Evolutionary conservation across 2,797 vertebrate species (phyloP).

Genomic region (Nasua narica): DNA sequence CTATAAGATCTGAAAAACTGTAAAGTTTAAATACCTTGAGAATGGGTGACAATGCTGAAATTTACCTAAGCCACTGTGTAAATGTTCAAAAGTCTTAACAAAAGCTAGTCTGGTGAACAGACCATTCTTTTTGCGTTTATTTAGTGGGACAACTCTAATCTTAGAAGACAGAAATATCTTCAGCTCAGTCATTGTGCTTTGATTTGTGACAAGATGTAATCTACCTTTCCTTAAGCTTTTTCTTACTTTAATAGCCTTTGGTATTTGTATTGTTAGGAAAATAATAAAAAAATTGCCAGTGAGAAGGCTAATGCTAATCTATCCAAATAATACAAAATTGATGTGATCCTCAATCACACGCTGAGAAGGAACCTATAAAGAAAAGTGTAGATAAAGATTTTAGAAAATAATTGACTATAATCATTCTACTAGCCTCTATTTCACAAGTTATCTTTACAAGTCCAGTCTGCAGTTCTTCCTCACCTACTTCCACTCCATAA

Average conservation of each 20-base stretch:
- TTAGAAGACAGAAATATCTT: conserved; percentile 51
- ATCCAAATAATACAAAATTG: conserved; percentile 37
- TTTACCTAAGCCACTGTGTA: conserved; percentile 81
- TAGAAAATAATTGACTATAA: not conserved
- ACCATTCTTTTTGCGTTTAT: conserved; percentile 62
- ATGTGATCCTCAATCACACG: not conserved
- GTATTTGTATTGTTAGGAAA: conserved; percentile 45
- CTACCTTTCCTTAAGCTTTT: not conserved
- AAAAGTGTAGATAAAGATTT: not conserved
- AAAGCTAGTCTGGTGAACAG: conserved; percentile 54
- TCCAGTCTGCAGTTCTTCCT: not conserved
- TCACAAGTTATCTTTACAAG: not conserved
- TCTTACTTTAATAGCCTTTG: conserved; percentile 48
- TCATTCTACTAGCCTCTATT: not conserved
- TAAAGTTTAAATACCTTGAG: conserved; percentile 66
- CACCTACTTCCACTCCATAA: too few species aligned
- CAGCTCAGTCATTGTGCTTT: not conserved
- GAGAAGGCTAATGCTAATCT: conserved; percentile 27
- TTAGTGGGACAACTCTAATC: conserved; percentile 61
- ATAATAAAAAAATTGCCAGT: conserved; percentile 46
- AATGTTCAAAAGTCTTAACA: conserved; percentile 80
- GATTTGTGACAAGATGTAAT: conserved; percentile 30
- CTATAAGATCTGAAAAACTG: conserved; percentile 58
- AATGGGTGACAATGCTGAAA: conserved; percentile 78
- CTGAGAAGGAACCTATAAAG: not conserved